phyloP scores from a whole-genome alignment of 2,888 invertebrate species.

The Leptinotarsa tumamoca region DNA sequence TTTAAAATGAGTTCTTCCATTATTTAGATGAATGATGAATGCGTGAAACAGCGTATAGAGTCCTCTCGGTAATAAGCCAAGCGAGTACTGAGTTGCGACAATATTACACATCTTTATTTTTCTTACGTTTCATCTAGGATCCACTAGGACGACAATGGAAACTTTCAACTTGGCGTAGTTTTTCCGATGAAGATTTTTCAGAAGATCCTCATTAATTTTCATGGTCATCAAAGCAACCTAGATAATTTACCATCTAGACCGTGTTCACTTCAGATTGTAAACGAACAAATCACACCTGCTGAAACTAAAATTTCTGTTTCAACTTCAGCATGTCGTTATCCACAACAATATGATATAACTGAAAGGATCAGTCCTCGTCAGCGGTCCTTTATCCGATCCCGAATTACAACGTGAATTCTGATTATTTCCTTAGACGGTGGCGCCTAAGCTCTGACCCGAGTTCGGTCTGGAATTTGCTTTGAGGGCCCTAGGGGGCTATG shows the following conservation, averaged over 20 bases:
- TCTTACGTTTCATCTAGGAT: too few species aligned
- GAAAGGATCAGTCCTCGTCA: slow-evolving; percentile 2
- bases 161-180: too few species aligned
- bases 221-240: not conserved
- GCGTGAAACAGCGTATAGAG: too few species aligned
- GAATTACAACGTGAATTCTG: slow-evolving; percentile 14
- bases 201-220: too few species aligned
- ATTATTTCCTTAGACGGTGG: slow-evolving; percentile 18
- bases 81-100: too few species aligned
- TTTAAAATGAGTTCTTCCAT: too few species aligned
- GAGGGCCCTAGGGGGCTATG: not conserved
- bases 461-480: slow-evolving; percentile 27
- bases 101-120: too few species aligned
- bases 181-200: too few species aligned
- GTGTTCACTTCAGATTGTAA: not conserved
- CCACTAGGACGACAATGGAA: too few species aligned
- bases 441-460: slow-evolving; percentile 20
- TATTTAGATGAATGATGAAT: too few species aligned
- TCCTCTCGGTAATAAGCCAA: too few species aligned
- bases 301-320: not conserved
- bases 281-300: not conserved
- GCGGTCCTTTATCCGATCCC: not conserved
- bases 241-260: not conserved
- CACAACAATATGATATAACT: slow-evolving; percentile 14
- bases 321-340: not conserved